Percentiles rank a stretch among this genome's conserved stretches.
phyloP scores from a whole-genome alignment of 2,797 vertebrate genomes.

The Spinus olivaceus region DNA sequence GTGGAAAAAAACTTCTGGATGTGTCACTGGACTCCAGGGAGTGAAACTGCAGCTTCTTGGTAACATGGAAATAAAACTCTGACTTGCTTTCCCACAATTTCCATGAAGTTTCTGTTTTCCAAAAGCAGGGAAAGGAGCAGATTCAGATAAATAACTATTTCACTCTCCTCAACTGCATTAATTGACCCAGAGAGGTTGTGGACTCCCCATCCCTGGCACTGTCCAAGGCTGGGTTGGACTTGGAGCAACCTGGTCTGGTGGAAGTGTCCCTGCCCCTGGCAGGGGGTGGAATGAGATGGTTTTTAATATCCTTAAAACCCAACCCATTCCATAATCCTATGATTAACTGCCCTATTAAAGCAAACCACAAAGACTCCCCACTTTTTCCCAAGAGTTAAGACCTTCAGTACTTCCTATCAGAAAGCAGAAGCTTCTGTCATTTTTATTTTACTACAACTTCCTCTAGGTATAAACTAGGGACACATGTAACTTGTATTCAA shows the following conservation, averaged over 20 bases:
- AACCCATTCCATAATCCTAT: not conserved
- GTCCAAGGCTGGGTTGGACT: accelerated
- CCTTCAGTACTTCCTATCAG: not conserved
- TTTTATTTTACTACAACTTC: not conserved
- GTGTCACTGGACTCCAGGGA: not conserved
- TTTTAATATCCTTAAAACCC: not conserved
- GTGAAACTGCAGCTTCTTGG: not conserved
- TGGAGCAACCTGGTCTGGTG: not conserved
- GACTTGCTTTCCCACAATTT: not conserved
- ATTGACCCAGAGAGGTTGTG: not conserved
- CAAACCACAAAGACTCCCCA: not conserved
- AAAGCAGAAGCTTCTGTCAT: not conserved
- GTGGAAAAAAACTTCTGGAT: accelerated
- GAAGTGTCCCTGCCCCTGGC: not conserved
- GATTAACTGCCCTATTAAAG: not conserved
- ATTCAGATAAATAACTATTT: not conserved
- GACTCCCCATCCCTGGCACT: not conserved
- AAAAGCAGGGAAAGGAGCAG: not conserved
- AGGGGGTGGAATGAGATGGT: not conserved
- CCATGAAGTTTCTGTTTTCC: not conserved
- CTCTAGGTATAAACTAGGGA: not conserved
- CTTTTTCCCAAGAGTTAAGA: not conserved
- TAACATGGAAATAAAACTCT: not conserved
- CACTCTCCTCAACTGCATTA: not conserved
- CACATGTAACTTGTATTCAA: not conserved